Evolutionary conservation across 2,113 vertebrate species (phyloP).

Genomic region (Lepus americanus): DNA sequence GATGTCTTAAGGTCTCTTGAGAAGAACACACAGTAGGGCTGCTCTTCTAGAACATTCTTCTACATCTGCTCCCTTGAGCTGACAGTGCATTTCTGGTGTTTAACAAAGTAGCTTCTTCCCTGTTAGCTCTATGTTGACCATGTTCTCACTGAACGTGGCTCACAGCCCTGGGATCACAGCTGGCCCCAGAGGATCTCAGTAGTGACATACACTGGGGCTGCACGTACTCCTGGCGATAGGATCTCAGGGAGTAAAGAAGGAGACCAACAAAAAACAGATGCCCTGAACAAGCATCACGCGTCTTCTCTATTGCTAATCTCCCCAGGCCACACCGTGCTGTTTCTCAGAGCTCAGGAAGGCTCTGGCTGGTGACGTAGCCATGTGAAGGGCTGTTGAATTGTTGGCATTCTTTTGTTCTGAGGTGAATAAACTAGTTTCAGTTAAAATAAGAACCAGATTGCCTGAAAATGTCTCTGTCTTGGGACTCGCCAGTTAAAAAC

Average conservation of each 20-base stretch:
- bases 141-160: background rate
- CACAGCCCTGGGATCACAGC: background rate
- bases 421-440: slow-evolving; percentile 71
- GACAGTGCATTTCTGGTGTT: background rate
- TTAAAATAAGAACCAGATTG: slow-evolving; percentile 83
- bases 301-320: slow-evolving; percentile 84
- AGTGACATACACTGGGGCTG: slow-evolving; percentile 8
- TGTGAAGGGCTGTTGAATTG: slow-evolving; percentile 57
- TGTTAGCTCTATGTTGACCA: background rate
- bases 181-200: slow-evolving; percentile 46
- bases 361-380: slow-evolving; percentile 66
- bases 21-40: background rate
- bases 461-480: slow-evolving; percentile 45
- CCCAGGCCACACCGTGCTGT: slow-evolving; percentile 66
- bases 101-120: background rate
- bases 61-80: background rate
- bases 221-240: slow-evolving; percentile 40
- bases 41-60: background rate
- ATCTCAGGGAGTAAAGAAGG: slow-evolving; percentile 77
- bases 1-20: background rate
- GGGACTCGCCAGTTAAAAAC: slow-evolving; percentile 60
- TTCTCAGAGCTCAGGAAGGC: slow-evolving; percentile 77
- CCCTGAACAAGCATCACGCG: slow-evolving; percentile 66
- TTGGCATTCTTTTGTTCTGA: slow-evolving; percentile 81
- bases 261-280: slow-evolving; percentile 84